These are phyloP conservation scores for Aromia moschata DNA, from an alignment of 2,888 invertebrate genomes.

Conservation along the genomic window DNA sequence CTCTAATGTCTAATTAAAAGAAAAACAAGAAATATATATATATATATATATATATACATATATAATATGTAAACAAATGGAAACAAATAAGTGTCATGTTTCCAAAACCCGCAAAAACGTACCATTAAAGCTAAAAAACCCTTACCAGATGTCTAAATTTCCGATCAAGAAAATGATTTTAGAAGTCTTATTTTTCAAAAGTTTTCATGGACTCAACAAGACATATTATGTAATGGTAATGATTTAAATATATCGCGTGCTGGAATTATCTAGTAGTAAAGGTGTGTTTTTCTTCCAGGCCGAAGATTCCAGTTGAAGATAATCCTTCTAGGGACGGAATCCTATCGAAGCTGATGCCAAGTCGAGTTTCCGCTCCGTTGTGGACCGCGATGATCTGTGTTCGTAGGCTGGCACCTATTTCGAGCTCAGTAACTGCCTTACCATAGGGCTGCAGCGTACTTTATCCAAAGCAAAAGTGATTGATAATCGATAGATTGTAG, in stretches of 20 bases:
- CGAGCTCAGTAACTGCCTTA: constrained; percentile 62
- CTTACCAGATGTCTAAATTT: no score
- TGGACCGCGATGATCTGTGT: constrained; percentile 72
- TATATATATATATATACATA: no score
- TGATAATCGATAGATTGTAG: constrained; percentile 45
- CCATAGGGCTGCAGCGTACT: constrained; percentile 43
- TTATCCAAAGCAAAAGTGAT: constrained; percentile 61
- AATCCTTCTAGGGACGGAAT: constrained; percentile 58
- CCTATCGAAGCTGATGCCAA: constrained; percentile 68
- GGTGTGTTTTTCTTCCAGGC: constrained; percentile 38
- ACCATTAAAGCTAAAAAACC: no score
- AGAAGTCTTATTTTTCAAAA: no score
- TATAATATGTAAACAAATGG: no score
- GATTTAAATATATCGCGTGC: no score
- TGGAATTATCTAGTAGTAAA: no score
- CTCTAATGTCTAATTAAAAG: no score
- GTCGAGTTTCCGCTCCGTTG: constrained; percentile 44
- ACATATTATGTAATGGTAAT: background rate
- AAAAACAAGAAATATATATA: no score
- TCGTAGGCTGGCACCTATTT: constrained; percentile 72
- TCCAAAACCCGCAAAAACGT: no score
- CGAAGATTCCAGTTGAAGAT: constrained; percentile 31
- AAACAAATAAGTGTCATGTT: no score
- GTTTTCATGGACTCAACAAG: background rate
- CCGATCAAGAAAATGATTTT: no score